Conservation (phyloP, 2,113 vertebrate species). For the Stegostoma tigrinum region DNA sequence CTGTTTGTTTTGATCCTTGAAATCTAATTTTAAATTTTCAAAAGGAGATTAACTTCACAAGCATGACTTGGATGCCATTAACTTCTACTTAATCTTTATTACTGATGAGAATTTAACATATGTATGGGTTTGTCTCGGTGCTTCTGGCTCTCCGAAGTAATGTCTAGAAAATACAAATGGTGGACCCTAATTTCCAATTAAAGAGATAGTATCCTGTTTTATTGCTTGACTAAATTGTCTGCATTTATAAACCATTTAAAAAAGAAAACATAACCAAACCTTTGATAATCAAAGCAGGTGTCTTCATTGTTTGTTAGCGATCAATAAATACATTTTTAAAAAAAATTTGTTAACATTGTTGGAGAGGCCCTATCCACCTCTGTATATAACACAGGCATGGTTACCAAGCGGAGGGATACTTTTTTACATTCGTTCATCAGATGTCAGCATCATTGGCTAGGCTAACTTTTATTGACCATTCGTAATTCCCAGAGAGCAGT, state of each 20-base stretch:
- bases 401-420: background rate
- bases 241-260: background rate
- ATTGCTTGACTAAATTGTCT: background rate
- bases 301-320: background rate
- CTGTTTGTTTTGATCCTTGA: slow-evolving; percentile 95
- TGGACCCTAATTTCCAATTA: slow-evolving; percentile 35
- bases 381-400: background rate
- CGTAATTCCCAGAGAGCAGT: too few species aligned
- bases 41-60: slow-evolving; percentile 95
- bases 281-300: background rate
- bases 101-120: slow-evolving; percentile 90
- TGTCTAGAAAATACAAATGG: slow-evolving; percentile 51
- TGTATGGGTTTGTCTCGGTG: slow-evolving; percentile 74
- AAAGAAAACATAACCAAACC: slow-evolving; percentile 4
- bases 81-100: slow-evolving; percentile 99
- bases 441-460: too few species aligned
- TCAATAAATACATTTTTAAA: background rate
- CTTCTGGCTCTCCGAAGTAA: slow-evolving; percentile 60
- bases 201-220: slow-evolving; percentile 12
- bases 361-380: background rate
- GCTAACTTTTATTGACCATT: too few species aligned
- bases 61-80: slow-evolving; percentile 97
- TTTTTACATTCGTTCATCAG: too few species aligned
- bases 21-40: slow-evolving; percentile 99
- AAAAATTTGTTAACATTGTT: background rate